Evolutionary conservation across 2,888 invertebrate species (phyloP), one percentile per base, ranked within the genome.

Genomic region (Phyllotreta striolata): DNA sequence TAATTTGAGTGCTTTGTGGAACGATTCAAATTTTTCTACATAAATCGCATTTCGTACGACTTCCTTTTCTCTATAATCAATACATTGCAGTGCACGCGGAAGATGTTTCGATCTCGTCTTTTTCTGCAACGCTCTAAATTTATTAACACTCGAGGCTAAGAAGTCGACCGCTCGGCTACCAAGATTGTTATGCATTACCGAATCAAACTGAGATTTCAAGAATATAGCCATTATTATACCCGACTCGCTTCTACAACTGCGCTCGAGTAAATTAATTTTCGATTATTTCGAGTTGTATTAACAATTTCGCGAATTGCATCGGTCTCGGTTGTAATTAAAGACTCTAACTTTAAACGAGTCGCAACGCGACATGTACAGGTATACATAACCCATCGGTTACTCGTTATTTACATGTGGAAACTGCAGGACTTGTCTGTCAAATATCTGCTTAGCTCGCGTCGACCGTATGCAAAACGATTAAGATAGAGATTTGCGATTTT

Each of bases 41-140:
- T n/a, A n/a, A n/a, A n/a, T n/a, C n/a, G 68, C 70, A 70, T 72
- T 72, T 72, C 70, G 67, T 70, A 67, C 70, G 24, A 24, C 24
- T 67, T 66, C 68, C 67, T 69, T 59, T 66, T 63, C 69, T 65
- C 69, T 65, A 66, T 69, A 69, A 69, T 67, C 67, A 64, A 67
- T 69, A 63, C 69, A n/a, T 62, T 69, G 65, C 51, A 63, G 63
- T 63, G 54, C 59, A 69, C 59, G 65, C 69, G 69, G 69, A 69
- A 69, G 69, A 65, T 62, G 47, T 54, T 43, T 57, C 52, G 24
- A 24, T 40, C 44, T 46, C 56, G 41, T 61, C 63, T 57, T 66
- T 66, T 66, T 66, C 63, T 63, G 43, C 47, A 54, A 61, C 60
- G 57, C 63, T 46, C 40, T 52, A 59, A 63, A 66, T 62, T 66